Conservation (phyloP, 2,888 invertebrate genomes). For the Ectropis crepuscularia region DNA sequence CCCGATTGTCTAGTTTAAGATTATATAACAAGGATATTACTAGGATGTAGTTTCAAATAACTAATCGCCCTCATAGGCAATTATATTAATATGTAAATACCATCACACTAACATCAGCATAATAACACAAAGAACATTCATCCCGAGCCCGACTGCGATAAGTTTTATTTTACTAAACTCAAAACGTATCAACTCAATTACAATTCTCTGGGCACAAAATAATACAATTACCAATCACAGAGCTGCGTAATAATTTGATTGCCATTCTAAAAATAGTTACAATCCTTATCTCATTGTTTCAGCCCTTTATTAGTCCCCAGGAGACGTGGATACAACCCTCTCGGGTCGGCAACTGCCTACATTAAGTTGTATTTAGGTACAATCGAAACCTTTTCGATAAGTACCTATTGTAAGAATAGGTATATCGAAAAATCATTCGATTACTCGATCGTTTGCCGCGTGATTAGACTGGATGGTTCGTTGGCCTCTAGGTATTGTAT, state of each 20-base stretch:
- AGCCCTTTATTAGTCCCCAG: constrained; percentile 12
- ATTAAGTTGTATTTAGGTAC: constrained; percentile 22
- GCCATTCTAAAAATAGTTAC: constrained; percentile 17
- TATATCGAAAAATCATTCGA: constrained; percentile 34
- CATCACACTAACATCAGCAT: too few relatives aligned
- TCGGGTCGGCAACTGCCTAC: constrained; percentile 15
- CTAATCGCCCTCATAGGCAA: too few relatives aligned
- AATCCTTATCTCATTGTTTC: constrained; percentile 27
- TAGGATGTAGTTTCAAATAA: too few relatives aligned
- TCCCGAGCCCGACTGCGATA: neutral
- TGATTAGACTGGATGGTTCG: constrained; percentile 23
- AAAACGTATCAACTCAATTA: neutral
- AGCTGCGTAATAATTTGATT: constrained; percentile 12
- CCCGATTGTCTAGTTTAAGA: too few relatives aligned
- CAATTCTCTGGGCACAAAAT: neutral
- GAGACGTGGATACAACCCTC: constrained; percentile 16
- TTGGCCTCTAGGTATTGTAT: constrained; percentile 14
- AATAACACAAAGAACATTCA: too few relatives aligned
- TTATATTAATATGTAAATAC: too few relatives aligned
- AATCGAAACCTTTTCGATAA: constrained; percentile 28
- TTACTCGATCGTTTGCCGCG: constrained; percentile 26
- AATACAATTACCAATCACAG: constrained; percentile 2
- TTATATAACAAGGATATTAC: too few relatives aligned
- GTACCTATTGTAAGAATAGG: constrained; percentile 23
- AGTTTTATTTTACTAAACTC: neutral